Conservation (phyloP, 37 sponge, comb jelly and placozoan genomes). For the Beroe forskalii region DNA sequence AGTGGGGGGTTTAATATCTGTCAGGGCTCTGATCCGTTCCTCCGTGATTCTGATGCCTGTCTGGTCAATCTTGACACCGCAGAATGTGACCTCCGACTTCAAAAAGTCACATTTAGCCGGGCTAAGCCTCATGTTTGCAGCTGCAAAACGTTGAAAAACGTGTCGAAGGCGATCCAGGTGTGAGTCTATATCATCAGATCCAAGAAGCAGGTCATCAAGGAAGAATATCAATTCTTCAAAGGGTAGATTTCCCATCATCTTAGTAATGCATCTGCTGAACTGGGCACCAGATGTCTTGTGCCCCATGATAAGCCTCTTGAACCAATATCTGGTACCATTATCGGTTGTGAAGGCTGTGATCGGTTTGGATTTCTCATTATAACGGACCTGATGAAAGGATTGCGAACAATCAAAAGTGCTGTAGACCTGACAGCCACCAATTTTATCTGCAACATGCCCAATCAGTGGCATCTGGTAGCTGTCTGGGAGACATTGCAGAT, state of each 20-base stretch:
- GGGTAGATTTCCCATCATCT: not conserved
- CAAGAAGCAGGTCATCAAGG: not conserved
- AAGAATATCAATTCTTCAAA: no score
- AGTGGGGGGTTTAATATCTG: not conserved
- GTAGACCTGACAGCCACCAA: not conserved
- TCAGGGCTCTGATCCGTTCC: not conserved
- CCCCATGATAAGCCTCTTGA: not conserved
- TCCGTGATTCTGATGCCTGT: not conserved
- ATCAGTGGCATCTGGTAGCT: not conserved
- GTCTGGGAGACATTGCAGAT: not conserved
- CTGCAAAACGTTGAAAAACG: not conserved
- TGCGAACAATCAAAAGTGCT: not conserved
- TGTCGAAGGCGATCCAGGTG: not conserved
- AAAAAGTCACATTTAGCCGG: not conserved
- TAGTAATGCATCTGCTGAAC: not conserved
- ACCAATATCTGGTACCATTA: not conserved
- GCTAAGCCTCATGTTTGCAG: not conserved
- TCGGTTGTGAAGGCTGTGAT: not conserved
- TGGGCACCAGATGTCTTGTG: not conserved
- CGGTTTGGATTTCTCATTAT: not conserved
- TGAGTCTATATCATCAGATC: not conserved
- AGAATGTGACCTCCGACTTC: not conserved
- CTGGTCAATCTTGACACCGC: not conserved
- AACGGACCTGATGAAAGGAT: not conserved
- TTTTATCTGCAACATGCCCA: not conserved